phyloP scores from a whole-genome alignment of 2,113 vertebrate genomes.

The Myrmophylax atrothorax region DNA sequence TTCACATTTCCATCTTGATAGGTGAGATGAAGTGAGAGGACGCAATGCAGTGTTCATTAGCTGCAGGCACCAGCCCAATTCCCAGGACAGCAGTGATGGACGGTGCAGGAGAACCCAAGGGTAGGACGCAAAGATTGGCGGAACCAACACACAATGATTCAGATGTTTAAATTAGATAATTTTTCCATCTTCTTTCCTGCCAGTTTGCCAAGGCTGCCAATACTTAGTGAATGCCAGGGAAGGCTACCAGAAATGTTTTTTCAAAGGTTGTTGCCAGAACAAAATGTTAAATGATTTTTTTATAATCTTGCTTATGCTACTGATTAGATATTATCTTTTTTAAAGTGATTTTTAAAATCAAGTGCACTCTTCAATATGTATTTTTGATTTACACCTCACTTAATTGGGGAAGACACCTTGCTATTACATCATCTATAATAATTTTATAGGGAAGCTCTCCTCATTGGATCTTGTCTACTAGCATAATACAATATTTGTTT shows the following conservation, averaged over 20 bases:
- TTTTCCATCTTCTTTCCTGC: not conserved
- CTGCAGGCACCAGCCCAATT: constrained; percentile 7
- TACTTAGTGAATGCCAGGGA: not conserved
- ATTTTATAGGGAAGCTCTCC: not conserved
- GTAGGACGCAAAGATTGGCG: not conserved
- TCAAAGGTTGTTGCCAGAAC: constrained; percentile 5
- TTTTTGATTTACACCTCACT: not conserved
- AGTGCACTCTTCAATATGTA: not conserved
- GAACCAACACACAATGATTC: not conserved
- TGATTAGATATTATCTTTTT: not conserved
- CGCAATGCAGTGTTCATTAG: not conserved
- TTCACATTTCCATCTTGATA: not conserved
- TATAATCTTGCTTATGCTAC: not conserved
- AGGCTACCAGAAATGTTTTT: not conserved
- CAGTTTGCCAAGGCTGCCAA: constrained; percentile 52
- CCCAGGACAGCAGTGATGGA: not conserved
- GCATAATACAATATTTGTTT: not conserved
- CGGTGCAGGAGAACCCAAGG: not conserved
- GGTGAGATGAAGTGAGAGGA: not conserved
- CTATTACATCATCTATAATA: not conserved
- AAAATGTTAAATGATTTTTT: not conserved
- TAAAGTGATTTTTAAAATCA: not conserved
- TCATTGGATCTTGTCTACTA: not conserved
- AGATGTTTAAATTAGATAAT: not conserved
- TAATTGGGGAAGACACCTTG: not conserved